phyloP scores from a whole-genome alignment of 2,113 vertebrate species.

The Stigmatopora nigra region DNA sequence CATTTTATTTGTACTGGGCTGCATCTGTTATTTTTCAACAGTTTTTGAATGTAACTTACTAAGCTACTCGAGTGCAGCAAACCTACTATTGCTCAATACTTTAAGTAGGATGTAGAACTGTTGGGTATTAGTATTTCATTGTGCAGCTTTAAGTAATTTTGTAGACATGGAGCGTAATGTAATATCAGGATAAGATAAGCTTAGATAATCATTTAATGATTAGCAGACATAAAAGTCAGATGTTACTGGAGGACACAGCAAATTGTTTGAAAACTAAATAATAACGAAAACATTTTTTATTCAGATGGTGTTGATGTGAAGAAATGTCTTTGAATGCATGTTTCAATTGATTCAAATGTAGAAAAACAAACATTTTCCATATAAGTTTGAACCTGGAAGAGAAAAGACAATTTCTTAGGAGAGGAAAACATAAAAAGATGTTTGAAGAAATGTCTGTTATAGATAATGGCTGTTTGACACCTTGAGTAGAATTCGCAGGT shows the following conservation, averaged over 20 bases:
- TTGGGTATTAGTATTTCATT: neutral
- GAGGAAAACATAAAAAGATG: conserved; percentile 8
- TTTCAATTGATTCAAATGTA: too few relatives aligned
- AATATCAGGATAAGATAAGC: neutral
- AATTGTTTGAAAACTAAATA: too few relatives aligned
- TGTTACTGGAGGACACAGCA: too few relatives aligned
- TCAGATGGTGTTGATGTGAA: too few relatives aligned
- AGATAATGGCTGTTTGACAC: conserved; percentile 6
- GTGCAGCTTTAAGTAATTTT: neutral
- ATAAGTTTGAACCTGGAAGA: neutral
- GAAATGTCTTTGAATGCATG: too few relatives aligned
- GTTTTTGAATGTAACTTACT: neutral
- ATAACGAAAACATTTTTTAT: too few relatives aligned
- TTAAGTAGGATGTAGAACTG: too few relatives aligned
- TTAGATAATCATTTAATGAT: too few relatives aligned
- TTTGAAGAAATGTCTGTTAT: neutral
- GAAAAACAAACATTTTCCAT: neutral
- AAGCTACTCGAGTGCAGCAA: neutral
- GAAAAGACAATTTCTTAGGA: conserved; percentile 2
- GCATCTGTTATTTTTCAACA: neutral
- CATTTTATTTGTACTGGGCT: too few relatives aligned
- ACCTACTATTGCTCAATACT: neutral
- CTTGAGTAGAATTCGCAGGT: conserved; percentile 48
- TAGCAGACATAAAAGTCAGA: too few relatives aligned
- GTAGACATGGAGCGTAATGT: neutral